Conservation (phyloP, 2,888 invertebrate genomes). For the Amaurobius ferox region DNA sequence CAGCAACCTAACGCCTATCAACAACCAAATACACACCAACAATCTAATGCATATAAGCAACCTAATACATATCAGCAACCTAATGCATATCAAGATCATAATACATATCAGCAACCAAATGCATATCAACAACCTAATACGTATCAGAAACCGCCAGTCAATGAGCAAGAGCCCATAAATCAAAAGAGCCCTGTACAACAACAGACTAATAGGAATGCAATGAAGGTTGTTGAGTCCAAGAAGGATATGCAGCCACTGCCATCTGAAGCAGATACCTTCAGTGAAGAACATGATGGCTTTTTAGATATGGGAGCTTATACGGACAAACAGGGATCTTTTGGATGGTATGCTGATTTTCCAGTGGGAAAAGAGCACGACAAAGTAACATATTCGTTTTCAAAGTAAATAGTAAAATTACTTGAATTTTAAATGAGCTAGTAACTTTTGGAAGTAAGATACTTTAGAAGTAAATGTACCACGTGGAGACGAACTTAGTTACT, state of each 20-base stretch:
- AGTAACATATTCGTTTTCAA: slow-evolving; percentile 47
- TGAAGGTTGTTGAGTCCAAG: neutral
- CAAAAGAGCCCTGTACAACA: neutral
- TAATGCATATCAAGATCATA: too few relatives aligned
- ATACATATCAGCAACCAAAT: neutral
- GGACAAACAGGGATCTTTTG: slow-evolving; percentile 73
- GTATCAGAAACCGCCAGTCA: neutral
- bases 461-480: too few relatives aligned
- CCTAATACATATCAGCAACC: too few relatives aligned
- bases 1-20: too few relatives aligned
- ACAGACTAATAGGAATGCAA: neutral
- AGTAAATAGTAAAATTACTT: too few relatives aligned
- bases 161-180: neutral
- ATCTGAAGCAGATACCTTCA: slow-evolving; percentile 7
- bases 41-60: too few relatives aligned
- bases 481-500: too few relatives aligned
- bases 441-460: too few relatives aligned
- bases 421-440: too few relatives aligned
- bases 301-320: slow-evolving; percentile 74
- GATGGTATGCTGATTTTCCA: slow-evolving; percentile 74
- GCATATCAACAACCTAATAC: too few relatives aligned
- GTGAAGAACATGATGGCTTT: slow-evolving; percentile 57
- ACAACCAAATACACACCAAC: too few relatives aligned
- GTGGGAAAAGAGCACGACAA: slow-evolving; percentile 67
- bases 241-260: neutral